A percentile compares a stretch with the other conserved stretches of the same genome.
phyloP scores from a whole-genome alignment of 2,797 vertebrate genomes.

The Pyrrhura leucotis region DNA sequence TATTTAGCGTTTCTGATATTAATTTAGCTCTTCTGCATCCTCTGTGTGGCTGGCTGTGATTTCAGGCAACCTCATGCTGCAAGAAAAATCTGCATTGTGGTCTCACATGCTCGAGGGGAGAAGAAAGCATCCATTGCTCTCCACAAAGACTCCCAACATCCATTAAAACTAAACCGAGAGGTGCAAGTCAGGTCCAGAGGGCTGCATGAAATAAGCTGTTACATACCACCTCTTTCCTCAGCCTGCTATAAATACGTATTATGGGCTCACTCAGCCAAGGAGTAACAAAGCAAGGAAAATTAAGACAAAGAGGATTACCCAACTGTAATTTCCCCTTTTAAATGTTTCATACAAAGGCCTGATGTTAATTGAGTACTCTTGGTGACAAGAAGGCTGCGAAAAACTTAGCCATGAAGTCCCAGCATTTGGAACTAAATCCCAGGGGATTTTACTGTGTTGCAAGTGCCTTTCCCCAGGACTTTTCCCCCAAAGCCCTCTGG shows the following conservation, averaged over 20 bases:
- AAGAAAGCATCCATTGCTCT: accelerated
- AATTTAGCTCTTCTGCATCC: background rate
- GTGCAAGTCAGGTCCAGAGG: background rate
- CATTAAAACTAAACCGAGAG: background rate
- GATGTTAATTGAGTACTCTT: conserved; percentile 18
- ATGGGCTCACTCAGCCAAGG: background rate
- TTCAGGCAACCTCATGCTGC: background rate
- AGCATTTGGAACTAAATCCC: background rate
- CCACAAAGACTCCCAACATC: background rate
- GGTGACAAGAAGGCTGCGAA: conserved; percentile 25
- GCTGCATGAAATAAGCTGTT: background rate
- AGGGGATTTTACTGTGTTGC: background rate
- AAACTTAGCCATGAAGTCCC: background rate
- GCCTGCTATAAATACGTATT: conserved; percentile 22
- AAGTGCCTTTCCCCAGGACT: background rate
- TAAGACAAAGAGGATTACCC: conserved; percentile 62
- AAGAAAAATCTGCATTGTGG: background rate
- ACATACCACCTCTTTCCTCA: conserved; percentile 3
- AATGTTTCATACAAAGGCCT: conserved; percentile 45
- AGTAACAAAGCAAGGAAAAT: conserved; percentile 68
- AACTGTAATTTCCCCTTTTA: conserved; percentile 51
- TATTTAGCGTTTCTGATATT: background rate
- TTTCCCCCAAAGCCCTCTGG: background rate
- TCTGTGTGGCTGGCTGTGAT: background rate
- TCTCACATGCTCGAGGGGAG: background rate